Evolutionary conservation across 1,140 invertebrate genomes (phyloP).

Genomic region (Colletes latitarsis): DNA sequence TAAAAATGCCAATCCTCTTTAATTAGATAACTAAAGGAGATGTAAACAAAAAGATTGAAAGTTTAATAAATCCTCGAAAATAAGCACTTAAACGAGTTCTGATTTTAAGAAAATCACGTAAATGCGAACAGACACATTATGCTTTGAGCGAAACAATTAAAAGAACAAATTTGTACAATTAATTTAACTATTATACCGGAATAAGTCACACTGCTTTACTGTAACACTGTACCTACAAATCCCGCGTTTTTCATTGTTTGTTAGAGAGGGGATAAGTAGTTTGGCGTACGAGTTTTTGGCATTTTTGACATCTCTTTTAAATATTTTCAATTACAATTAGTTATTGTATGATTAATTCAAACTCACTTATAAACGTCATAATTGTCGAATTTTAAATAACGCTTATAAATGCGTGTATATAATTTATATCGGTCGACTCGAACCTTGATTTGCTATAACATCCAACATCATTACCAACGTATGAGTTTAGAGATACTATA

Average conservation of each 20-base stretch:
- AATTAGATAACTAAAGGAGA: background rate
- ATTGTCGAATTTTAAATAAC: background rate
- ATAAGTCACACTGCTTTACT: too few species aligned
- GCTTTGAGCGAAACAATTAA: background rate
- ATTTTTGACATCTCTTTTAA: background rate
- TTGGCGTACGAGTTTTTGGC: background rate
- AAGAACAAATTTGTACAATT: background rate
- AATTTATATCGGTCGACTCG: background rate
- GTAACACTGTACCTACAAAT: background rate
- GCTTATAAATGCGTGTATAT: background rate
- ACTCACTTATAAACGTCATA: slow-evolving; percentile 16
- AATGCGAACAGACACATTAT: background rate
- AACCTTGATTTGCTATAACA: background rate
- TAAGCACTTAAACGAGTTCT: background rate
- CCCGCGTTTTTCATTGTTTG: background rate
- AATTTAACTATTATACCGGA: background rate
- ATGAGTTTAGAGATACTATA: background rate
- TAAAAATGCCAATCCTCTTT: background rate
- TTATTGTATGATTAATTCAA: background rate
- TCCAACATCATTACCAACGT: background rate
- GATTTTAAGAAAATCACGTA: background rate
- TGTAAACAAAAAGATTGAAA: background rate
- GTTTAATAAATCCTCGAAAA: too few species aligned
- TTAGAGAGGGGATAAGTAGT: background rate
- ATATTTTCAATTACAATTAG: background rate